Conservation (phyloP, 2,888 invertebrate genomes). For the Noctuana brunneofusca region DNA sequence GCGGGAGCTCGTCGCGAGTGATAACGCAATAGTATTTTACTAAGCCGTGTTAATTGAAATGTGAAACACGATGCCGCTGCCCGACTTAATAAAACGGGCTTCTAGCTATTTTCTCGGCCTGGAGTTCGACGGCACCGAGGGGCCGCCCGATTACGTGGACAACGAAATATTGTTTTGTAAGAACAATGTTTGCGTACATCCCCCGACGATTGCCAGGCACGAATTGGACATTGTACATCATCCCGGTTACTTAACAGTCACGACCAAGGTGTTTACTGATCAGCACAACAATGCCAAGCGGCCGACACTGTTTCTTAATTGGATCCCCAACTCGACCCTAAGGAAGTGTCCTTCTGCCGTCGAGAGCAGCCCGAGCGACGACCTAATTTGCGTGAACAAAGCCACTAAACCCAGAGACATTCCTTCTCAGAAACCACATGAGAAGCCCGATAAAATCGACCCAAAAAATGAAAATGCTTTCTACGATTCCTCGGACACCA, state of each 20-base stretch:
- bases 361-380: slow-evolving; percentile 82
- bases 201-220: slow-evolving; percentile 91
- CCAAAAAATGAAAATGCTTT: slow-evolving; percentile 72
- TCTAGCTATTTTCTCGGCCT: slow-evolving; percentile 90
- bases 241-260: slow-evolving; percentile 95
- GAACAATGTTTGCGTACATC: slow-evolving; percentile 98
- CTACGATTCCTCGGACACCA: slow-evolving; percentile 80
- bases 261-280: slow-evolving; percentile 90
- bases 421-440: slow-evolving; percentile 47
- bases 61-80: slow-evolving; percentile 87
- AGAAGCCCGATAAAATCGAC: slow-evolving; percentile 58
- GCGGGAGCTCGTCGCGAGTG: slow-evolving; percentile 66
- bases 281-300: slow-evolving; percentile 89
- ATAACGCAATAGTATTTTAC: slow-evolving; percentile 48
- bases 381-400: slow-evolving; percentile 62
- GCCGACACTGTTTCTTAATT: slow-evolving; percentile 93
- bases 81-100: slow-evolving; percentile 89
- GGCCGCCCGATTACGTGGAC: slow-evolving; percentile 87
- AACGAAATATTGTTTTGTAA: slow-evolving; percentile 95
- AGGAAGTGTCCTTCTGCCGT: slow-evolving; percentile 91
- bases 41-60: slow-evolving; percentile 52
- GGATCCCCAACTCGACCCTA: slow-evolving; percentile 96
- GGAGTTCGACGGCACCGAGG: slow-evolving; percentile 84
- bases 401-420: slow-evolving; percentile 56
- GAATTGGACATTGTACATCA: slow-evolving; percentile 93